Evolutionary conservation across 2,113 vertebrate species (phyloP), one percentile per base, ranked within the genome.

Genomic region (Cyrtonyx montezumae): DNA sequence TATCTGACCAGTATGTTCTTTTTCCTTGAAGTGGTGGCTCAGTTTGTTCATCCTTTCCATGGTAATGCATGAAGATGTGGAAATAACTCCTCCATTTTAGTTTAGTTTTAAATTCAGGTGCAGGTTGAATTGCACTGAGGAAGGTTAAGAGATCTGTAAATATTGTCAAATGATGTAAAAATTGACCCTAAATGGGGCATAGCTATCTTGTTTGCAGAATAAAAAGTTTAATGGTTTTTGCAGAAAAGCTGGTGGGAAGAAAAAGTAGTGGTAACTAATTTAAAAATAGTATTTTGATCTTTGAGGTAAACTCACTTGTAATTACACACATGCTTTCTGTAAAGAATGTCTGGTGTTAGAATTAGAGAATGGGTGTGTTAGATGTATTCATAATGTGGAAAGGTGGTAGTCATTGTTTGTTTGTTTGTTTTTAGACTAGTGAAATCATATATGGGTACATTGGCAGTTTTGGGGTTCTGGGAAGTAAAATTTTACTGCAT

Each of bases 211-310:
- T 43, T 51, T 45, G 43, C 6, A 49, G 34, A 43, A 49, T 36
- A 19, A 55, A n/a, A 59, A 48, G 26, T 15, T 32, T 59, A 15
- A 5, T 40, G 20, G 17, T 19, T 79, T 58, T 9, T 0, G 0
- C 71, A 40, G 53, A 40, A 63, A 22, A 62, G n/a, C 45, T n/a
- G 34, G 25, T 15, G 14, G 49, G 49, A 71, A 55, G 46, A 87
- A 75, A 32, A 58, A 1, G 34, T 25, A 45, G 8, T 17, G 10
- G 18, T 63, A 46, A 7, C 25, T 65, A 78, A 42, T 25, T 81
- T 40, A 40, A 21, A 81, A 82, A 36, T 51, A 14, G 40, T 0
- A 9, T 17, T 88, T 42, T 8, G 69, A 26, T 42, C 8, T 91
- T 69, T 61, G 34, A 1, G 4, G 2, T 11, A n/a, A 73, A 4